Conservation (phyloP, 2,113 vertebrate species). For the Chrysemys picta region DNA sequence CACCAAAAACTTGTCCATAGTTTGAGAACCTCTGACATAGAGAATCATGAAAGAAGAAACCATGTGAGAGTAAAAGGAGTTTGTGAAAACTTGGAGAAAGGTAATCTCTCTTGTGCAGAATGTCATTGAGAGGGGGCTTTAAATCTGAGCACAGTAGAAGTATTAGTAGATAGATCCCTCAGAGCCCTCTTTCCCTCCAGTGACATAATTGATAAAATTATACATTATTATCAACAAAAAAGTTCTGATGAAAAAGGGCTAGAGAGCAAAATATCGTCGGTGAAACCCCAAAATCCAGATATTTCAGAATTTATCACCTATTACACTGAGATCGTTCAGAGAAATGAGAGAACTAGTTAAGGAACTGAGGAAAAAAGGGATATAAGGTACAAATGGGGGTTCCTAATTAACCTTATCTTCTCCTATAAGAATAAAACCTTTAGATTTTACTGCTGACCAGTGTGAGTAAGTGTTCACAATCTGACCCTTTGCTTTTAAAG, state of each 20-base stretch:
- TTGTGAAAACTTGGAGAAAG: slow-evolving; percentile 70
- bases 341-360: background rate
- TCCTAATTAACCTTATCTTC: background rate
- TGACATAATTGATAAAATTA: background rate
- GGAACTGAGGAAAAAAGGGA: rapidly evolving
- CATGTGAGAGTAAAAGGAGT: slow-evolving; percentile 53
- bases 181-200: background rate
- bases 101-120: slow-evolving; percentile 4
- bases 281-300: background rate
- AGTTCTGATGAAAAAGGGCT: background rate
- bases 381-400: background rate
- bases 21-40: slow-evolving; percentile 44
- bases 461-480: background rate
- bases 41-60: slow-evolving; percentile 58
- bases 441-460: too few species aligned
- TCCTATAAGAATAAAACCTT: background rate
- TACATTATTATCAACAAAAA: background rate
- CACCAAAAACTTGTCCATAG: slow-evolving; percentile 48
- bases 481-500: background rate
- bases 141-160: background rate
- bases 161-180: background rate
- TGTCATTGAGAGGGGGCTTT: background rate
- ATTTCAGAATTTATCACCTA: slow-evolving; percentile 5
- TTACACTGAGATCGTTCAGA: background rate
- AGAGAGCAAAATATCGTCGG: background rate